Percentiles rank a stretch among this genome's conserved stretches.
Conservation (phyloP, 2,888 invertebrate species). For the Melanchra persicariae region DNA sequence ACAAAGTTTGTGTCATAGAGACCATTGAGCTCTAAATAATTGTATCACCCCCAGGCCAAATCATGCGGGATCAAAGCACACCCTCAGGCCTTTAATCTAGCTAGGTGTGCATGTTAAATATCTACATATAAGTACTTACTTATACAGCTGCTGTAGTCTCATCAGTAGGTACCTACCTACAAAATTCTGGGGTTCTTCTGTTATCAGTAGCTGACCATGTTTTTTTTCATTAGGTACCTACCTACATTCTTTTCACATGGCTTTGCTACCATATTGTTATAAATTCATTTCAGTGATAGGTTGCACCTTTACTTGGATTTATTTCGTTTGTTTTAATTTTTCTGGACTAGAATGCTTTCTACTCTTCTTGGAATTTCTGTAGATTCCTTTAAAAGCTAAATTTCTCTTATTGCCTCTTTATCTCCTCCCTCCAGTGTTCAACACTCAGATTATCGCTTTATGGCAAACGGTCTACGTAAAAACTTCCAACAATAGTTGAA, state of each 20-base stretch:
- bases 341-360: not conserved
- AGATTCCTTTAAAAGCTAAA: not conserved
- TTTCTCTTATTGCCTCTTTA: constrained; percentile 6
- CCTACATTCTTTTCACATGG: not conserved
- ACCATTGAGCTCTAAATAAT: constrained; percentile 24
- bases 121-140: not conserved
- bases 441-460: constrained; percentile 42
- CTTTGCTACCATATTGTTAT: not conserved
- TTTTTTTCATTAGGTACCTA: no score
- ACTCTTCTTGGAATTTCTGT: not conserved
- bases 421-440: constrained; percentile 5
- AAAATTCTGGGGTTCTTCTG: not conserved
- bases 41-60: constrained; percentile 21
- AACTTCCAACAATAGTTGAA: constrained; percentile 71
- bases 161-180: no score
- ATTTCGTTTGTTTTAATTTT: not conserved
- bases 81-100: constrained; percentile 14
- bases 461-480: constrained; percentile 59
- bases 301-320: not conserved
- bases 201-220: no score
- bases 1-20: not conserved
- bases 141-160: not conserved
- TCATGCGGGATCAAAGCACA: constrained; percentile 23
- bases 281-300: not conserved
- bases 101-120: not conserved